A percentile compares a stretch with the other conserved stretches of the same genome.
Evolutionary conservation across 2,113 vertebrate genomes (phyloP).

Genomic region (Lampris incognitus): DNA sequence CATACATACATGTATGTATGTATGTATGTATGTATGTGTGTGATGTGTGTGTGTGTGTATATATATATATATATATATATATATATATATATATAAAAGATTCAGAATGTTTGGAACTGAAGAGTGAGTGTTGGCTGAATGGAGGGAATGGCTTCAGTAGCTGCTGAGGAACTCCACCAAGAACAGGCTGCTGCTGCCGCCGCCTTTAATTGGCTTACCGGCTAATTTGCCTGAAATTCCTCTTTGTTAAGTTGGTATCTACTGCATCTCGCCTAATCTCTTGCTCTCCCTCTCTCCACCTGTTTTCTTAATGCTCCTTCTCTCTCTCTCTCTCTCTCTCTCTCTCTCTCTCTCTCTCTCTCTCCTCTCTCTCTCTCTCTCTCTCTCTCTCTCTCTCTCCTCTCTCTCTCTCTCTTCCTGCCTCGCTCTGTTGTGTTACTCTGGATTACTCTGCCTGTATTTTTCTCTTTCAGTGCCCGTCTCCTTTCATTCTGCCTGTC

Average conservation of each 20-base stretch:
- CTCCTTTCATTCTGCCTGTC: constrained; percentile 8
- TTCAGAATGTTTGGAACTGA: not conserved
- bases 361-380: no score
- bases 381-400: not conserved
- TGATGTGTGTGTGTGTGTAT: no score
- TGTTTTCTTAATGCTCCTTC: constrained; percentile 6
- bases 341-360: not conserved
- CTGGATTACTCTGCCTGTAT: constrained; percentile 6
- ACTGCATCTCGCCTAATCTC: not conserved
- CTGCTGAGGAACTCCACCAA: constrained; percentile 21
- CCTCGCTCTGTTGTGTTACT: not conserved
- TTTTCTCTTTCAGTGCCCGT: not conserved
- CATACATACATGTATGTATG: no score
- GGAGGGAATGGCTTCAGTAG: not conserved
- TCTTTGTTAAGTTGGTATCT: constrained; percentile 23
- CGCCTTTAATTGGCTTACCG: constrained; percentile 47
- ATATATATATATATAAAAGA: no score
- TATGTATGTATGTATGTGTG: no score
- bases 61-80: no score
- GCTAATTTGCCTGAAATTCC: constrained; percentile 31
- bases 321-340: constrained; percentile 8
- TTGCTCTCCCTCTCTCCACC: not conserved
- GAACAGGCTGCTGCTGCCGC: not conserved
- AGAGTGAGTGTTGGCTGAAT: constrained; percentile 21
- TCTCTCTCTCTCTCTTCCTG: not conserved